Conservation (phyloP, 2,888 invertebrate species). For the Carabus problematicus region DNA sequence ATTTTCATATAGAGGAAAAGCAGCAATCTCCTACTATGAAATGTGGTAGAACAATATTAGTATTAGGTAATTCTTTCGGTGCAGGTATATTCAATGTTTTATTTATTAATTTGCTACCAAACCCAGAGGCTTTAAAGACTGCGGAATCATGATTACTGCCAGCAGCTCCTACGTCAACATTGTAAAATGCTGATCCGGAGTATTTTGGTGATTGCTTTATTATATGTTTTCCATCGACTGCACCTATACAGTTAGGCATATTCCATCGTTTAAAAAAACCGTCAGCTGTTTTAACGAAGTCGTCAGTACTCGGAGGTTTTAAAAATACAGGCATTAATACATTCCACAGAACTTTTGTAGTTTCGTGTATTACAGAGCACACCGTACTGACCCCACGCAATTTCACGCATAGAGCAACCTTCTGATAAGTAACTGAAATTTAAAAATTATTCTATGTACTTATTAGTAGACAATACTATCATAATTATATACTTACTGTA, state of each 20-base stretch:
- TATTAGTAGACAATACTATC: not conserved
- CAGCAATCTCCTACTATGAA: conserved; percentile 47
- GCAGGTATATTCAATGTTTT: conserved; percentile 1
- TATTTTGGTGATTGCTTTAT: too few relatives aligned
- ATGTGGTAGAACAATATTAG: conserved; percentile 46
- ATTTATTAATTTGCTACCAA: not conserved
- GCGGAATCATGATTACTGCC: conserved; percentile 13
- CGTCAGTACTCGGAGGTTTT: too few relatives aligned
- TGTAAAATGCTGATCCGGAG: conserved; percentile 32
- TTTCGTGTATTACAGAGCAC: not conserved
- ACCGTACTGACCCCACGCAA: conserved; percentile 15
- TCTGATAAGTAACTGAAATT: not conserved
- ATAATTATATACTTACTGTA: conserved; percentile 15
- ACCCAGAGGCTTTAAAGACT: conserved; percentile 8
- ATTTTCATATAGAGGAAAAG: conserved; percentile 46
- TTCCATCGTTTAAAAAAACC: conserved; percentile 40
- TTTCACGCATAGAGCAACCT: conserved; percentile 1
- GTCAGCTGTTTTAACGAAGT: too few relatives aligned
- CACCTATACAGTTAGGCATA: conserved; percentile 42
- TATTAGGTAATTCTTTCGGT: conserved; percentile 11
- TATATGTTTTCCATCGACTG: too few relatives aligned
- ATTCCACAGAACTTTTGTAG: not conserved
- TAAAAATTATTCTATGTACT: not conserved
- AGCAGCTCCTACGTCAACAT: conserved; percentile 17
- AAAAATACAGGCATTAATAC: not conserved